phyloP scores from a whole-genome alignment of 2,113 vertebrate species.

The Bubo bubo region DNA sequence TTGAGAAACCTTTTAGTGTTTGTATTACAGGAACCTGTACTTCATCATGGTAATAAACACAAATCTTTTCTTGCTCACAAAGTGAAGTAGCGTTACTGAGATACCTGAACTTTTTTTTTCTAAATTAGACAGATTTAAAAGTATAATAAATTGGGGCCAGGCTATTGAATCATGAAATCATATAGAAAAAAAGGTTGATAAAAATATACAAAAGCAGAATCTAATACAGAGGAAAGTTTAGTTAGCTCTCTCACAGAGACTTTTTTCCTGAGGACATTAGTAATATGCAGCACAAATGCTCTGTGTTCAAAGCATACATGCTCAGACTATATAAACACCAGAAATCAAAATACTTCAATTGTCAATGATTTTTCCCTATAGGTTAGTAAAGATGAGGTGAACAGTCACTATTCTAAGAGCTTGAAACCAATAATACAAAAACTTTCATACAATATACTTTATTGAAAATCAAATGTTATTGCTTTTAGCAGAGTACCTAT shows the following conservation, averaged over 20 bases:
- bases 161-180: background rate
- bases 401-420: slow-evolving; percentile 8
- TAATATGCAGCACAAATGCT: background rate
- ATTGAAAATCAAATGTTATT: slow-evolving; percentile 38
- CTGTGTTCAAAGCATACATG: background rate
- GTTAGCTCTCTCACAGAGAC: background rate
- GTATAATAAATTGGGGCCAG: rapidly evolving
- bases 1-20: background rate
- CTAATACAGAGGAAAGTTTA: background rate
- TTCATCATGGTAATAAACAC: background rate
- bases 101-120: background rate
- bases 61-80: background rate
- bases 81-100: background rate
- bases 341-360: slow-evolving; percentile 49
- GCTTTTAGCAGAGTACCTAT: background rate
- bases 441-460: background rate
- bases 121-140: background rate
- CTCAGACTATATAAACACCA: slow-evolving; percentile 23
- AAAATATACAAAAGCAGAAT: background rate
- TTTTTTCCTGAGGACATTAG: background rate
- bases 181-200: background rate
- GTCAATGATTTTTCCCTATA: background rate
- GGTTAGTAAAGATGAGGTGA: background rate
- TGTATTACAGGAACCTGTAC: background rate
- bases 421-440: slow-evolving; percentile 25